These are phyloP conservation scores for Leptinotarsa rubiginosa DNA, from an alignment of 2,888 invertebrate species.

Conservation along the genomic window DNA sequence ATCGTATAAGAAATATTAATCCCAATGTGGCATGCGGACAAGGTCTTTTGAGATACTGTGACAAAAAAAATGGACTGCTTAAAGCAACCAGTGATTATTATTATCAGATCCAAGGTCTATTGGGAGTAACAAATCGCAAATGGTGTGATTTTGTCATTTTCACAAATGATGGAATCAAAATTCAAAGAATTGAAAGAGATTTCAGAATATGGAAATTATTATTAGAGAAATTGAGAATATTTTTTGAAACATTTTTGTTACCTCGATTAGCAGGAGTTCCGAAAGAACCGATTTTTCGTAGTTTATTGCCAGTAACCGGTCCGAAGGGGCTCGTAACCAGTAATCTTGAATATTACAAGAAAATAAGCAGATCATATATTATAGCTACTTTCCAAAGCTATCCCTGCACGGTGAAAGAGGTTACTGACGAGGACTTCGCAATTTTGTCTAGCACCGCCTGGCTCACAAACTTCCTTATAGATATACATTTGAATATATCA, in stretches of 20 bases:
- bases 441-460: not conserved
- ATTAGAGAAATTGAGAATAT: not conserved
- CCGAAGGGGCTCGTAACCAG: no score
- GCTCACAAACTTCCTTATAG: not conserved
- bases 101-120: not conserved
- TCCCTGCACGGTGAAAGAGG: no score
- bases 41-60: not conserved
- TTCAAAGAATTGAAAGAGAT: not conserved
- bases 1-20: conserved; percentile 42
- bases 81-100: not conserved
- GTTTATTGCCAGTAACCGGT: no score
- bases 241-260: not conserved
- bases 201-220: not conserved
- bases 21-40: conserved; percentile 41
- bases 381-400: no score
- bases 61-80: not conserved
- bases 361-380: no score
- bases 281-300: not conserved
- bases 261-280: not conserved
- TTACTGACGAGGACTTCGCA: no score
- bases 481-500: not conserved
- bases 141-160: not conserved
- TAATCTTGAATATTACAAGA: no score
- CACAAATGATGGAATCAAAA: not conserved
- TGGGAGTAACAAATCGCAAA: not conserved